Percentiles rank a stretch among this genome's conserved stretches.
Conservation (phyloP, 2,113 vertebrate species). For the Ciconia boyciana region DNA sequence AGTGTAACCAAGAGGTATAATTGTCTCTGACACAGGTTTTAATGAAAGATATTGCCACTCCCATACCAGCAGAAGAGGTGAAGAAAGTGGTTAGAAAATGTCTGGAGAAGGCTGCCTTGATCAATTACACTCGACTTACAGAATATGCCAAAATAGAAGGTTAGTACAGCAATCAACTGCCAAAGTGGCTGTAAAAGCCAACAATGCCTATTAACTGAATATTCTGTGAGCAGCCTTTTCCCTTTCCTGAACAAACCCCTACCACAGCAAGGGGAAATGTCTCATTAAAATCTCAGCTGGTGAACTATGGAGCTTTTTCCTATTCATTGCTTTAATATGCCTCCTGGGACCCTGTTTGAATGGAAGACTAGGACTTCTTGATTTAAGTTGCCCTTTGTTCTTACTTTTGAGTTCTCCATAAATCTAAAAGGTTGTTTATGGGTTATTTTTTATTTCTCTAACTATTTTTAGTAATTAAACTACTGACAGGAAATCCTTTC, state of each 20-base stretch:
- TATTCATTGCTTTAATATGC: conserved; percentile 85
- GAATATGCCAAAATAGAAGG: conserved; percentile 95
- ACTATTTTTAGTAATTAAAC: conserved; percentile 55
- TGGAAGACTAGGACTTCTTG: conserved; percentile 70
- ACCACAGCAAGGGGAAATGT: conserved; percentile 79
- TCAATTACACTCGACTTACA: conserved; percentile 95
- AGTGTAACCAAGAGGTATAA: conserved; percentile 14
- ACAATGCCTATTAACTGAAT: conserved; percentile 73
- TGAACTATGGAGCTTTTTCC: conserved; percentile 80
- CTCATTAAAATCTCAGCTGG: conserved; percentile 87
- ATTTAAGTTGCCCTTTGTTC: conserved; percentile 79
- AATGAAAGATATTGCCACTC: conserved; percentile 97
- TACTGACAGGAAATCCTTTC: conserved; percentile 2
- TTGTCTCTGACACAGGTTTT: conserved; percentile 81
- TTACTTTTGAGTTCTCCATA: conserved; percentile 69
- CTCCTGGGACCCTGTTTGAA: conserved; percentile 79
- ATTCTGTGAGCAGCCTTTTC: conserved; percentile 68
- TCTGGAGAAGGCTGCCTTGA: conserved; percentile 91
- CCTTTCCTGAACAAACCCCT: conserved; percentile 71
- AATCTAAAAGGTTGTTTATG: conserved; percentile 59
- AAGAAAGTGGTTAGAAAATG: conserved; percentile 91
- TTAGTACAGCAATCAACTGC: conserved; percentile 74
- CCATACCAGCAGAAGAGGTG: conserved; percentile 92
- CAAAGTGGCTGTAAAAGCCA: conserved; percentile 70
- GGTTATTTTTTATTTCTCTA: conserved; percentile 58